Conservation (phyloP, 2,113 vertebrate species). For the Rhegmatorhina hoffmannsi region DNA sequence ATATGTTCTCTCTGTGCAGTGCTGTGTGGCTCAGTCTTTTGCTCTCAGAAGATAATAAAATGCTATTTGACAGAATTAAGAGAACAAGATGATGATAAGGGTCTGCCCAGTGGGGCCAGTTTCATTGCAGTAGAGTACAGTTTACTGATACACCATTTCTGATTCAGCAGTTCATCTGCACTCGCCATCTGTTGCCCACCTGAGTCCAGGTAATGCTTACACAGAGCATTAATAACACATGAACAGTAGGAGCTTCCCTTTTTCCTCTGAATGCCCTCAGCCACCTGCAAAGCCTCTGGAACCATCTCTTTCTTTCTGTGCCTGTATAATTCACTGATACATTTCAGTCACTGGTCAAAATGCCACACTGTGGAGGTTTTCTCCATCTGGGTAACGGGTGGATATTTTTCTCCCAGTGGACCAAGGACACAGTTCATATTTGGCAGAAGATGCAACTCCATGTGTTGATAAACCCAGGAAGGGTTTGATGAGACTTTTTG, state of each 20-base stretch:
- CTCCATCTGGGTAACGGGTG: neutral
- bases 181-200: neutral
- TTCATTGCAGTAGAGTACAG: neutral
- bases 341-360: neutral
- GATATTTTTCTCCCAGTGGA: neutral
- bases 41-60: neutral
- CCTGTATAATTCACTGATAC: neutral
- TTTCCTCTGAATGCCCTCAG: neutral
- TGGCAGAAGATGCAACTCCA: neutral
- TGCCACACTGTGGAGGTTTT: neutral
- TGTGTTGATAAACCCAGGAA: neutral
- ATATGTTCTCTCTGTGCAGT: neutral
- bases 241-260: neutral
- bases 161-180: neutral
- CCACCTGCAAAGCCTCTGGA: neutral
- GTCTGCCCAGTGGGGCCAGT: neutral
- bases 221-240: neutral
- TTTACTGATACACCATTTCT: neutral
- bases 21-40: neutral
- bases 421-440: neutral
- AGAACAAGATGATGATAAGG: neutral
- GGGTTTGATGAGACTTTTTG: neutral
- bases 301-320: neutral
- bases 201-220: neutral
- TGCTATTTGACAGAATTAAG: neutral